These are phyloP conservation scores for Leptopilina boulardi DNA, from an alignment of 1,140 invertebrate genomes.

Conservation along the genomic window DNA sequence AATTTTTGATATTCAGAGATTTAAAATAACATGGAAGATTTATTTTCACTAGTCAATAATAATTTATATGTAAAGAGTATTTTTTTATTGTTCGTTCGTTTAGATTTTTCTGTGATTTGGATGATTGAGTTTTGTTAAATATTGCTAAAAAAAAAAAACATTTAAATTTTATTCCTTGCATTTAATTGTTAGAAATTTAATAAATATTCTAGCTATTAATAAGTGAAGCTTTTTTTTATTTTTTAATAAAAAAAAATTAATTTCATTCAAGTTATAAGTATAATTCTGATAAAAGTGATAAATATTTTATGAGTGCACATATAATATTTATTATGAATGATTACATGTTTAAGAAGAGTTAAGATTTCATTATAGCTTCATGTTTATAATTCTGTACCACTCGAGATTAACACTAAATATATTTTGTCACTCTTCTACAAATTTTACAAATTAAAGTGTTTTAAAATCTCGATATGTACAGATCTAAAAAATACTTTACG, in stretches of 20 bases:
- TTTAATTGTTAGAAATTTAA: not conserved
- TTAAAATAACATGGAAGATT: not conserved
- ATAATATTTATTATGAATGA: conserved; percentile 24
- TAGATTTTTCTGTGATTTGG: not conserved
- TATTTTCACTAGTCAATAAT: conserved; percentile 16
- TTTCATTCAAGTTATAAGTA: not conserved
- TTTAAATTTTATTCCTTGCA: not conserved
- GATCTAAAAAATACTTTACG: conserved; percentile 54
- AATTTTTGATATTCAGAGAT: not conserved
- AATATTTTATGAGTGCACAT: not conserved
- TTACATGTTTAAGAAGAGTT: not conserved
- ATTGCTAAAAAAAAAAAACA: not conserved
- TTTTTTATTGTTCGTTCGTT: not conserved
- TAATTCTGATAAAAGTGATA: not conserved
- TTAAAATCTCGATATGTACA: conserved; percentile 1
- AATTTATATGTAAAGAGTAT: conserved; percentile 12
- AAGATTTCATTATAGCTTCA: not conserved
- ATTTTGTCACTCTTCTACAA: not conserved
- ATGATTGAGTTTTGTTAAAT: not conserved
- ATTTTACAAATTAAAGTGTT: not conserved
- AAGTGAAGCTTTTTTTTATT: not conserved
- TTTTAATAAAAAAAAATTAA: not conserved
- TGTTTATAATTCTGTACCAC: not conserved
- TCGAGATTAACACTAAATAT: not conserved
- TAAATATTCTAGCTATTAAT: not conserved